Percentiles rank a stretch among this genome's conserved stretches.
Conservation (phyloP, 2,113 vertebrate genomes). For the Pavo muticus region DNA sequence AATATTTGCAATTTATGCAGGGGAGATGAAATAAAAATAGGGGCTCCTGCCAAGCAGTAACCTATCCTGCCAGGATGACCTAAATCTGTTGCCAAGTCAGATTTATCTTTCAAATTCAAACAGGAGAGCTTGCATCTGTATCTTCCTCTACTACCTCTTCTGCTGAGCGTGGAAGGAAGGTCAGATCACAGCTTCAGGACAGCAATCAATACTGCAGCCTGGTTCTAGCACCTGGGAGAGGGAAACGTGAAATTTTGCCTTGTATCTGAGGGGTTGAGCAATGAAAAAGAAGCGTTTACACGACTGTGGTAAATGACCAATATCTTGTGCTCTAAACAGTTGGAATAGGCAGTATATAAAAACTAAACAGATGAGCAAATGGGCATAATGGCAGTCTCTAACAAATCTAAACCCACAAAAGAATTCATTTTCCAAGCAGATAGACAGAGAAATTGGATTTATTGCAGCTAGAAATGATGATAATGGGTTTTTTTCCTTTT, state of each 20-base stretch:
- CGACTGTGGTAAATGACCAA: background rate
- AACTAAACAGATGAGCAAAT: background rate
- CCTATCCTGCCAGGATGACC: slow-evolving; percentile 29
- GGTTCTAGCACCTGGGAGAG: slow-evolving; percentile 13
- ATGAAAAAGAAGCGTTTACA: background rate
- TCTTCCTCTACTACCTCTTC: background rate
- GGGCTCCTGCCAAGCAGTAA: slow-evolving; percentile 45
- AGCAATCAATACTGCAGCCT: background rate
- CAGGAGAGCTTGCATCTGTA: background rate
- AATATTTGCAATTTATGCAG: slow-evolving; percentile 54
- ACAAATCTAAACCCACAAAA: background rate
- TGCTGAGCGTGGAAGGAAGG: slow-evolving; percentile 43
- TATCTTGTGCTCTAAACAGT: background rate
- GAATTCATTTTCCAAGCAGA: background rate
- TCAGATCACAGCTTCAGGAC: background rate
- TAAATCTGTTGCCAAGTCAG: slow-evolving; percentile 51
- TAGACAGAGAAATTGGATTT: background rate
- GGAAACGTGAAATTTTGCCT: background rate
- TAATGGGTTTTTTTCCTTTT: fast-evolving
- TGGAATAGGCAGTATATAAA: background rate
- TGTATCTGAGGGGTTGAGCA: background rate
- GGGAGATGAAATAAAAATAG: slow-evolving; percentile 32
- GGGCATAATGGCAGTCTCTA: background rate
- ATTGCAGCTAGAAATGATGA: background rate
- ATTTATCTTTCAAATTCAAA: slow-evolving; percentile 57